Conservation (phyloP, 2,888 invertebrate species). For the Laspeyria flexula region DNA sequence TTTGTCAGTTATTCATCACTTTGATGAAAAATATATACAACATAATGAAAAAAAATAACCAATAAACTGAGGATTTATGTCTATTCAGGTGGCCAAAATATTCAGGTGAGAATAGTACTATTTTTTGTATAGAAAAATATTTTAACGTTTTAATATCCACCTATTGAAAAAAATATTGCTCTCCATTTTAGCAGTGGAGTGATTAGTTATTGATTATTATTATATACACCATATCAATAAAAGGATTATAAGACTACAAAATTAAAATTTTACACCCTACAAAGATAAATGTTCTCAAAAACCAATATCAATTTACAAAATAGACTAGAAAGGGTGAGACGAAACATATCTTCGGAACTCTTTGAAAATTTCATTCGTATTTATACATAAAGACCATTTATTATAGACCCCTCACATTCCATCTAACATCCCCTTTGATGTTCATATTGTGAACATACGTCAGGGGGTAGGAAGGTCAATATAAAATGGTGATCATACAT, state of each 20-base stretch:
- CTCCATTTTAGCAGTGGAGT: no score
- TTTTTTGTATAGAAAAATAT: no score
- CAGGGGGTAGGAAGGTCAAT: constrained; percentile 42
- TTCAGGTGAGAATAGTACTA: no score
- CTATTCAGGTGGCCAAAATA: no score
- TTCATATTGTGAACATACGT: constrained; percentile 11
- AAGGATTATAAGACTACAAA: constrained; percentile 18
- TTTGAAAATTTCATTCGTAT: constrained; percentile 80
- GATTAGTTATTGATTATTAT: no score
- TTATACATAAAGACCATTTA: constrained; percentile 62
- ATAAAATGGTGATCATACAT: constrained; percentile 61
- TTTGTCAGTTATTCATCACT: no score
- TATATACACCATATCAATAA: no score
- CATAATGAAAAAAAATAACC: no score
- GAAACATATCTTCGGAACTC: constrained; percentile 68
- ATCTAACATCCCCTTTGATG: constrained; percentile 21
- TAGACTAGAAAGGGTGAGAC: constrained; percentile 72
- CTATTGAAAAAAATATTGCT: no score
- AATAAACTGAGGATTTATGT: no score
- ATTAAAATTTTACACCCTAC: constrained; percentile 62
- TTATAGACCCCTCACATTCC: constrained; percentile 44
- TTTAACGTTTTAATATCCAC: no score
- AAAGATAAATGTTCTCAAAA: constrained; percentile 61
- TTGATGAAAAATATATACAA: no score
- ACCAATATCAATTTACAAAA: constrained; percentile 77